Percentiles rank a stretch among this genome's conserved stretches.
phyloP scores from a whole-genome alignment of 2,797 vertebrate species.

The Chanos chanos region DNA sequence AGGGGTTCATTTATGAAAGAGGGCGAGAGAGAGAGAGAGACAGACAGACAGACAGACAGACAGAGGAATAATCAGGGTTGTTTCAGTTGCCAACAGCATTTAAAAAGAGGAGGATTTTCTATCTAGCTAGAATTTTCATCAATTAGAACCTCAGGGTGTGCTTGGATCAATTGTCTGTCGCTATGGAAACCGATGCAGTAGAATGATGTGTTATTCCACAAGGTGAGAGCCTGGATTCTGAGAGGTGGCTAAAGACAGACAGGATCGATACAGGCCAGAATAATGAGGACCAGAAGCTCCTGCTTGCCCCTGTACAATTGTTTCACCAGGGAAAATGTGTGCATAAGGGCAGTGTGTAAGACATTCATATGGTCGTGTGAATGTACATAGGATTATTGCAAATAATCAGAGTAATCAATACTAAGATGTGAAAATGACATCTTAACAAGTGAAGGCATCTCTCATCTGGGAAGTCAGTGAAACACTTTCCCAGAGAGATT shows the following conservation, averaged over 20 bases:
- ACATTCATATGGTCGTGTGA: too few relatives aligned
- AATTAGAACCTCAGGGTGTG: slow-evolving; percentile 38
- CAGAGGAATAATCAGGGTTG: slow-evolving; percentile 2
- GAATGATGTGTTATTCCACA: slow-evolving; percentile 42
- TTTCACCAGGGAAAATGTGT: background rate
- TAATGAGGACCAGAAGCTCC: slow-evolving; percentile 26
- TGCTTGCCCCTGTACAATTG: background rate
- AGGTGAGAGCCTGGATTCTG: slow-evolving; percentile 47
- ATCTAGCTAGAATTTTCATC: slow-evolving; percentile 47
- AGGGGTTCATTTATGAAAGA: too few relatives aligned
- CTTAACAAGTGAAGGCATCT: too few relatives aligned
- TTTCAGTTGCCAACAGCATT: background rate
- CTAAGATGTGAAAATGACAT: too few relatives aligned
- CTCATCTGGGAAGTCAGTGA: too few relatives aligned
- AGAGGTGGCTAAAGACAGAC: slow-evolving; percentile 29
- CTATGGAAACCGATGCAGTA: slow-evolving; percentile 44
- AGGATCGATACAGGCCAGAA: slow-evolving; percentile 34
- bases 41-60: background rate
- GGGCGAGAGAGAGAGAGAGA: slow-evolving; percentile 1
- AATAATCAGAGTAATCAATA: too few relatives aligned
- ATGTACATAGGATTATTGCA: too few relatives aligned
- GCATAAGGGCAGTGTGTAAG: background rate
- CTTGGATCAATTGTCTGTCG: slow-evolving; percentile 52
- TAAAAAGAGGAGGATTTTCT: slow-evolving; percentile 28
- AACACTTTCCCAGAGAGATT: too few relatives aligned